Evolutionary conservation across 2,888 invertebrate species (phyloP).

Genomic region (Yponomeuta cagnagella): DNA sequence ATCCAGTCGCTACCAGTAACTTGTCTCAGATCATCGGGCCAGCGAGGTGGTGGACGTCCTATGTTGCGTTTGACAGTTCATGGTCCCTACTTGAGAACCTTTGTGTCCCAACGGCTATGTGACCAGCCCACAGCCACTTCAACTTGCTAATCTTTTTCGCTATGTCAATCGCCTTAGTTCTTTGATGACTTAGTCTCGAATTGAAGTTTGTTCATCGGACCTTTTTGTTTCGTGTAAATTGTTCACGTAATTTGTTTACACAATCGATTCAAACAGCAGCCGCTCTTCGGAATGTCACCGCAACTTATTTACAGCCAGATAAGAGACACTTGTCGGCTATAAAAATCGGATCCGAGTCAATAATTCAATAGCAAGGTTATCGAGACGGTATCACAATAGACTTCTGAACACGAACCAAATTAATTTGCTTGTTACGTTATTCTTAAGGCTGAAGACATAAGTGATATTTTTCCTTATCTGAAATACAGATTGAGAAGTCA

Average conservation of each 20-base stretch:
- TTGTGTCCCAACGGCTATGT: too few species aligned
- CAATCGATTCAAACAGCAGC: not conserved
- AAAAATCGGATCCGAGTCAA: constrained; percentile 1
- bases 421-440: not conserved
- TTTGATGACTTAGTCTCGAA: too few species aligned
- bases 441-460: not conserved
- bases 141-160: too few species aligned
- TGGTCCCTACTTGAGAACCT: too few species aligned
- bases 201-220: not conserved
- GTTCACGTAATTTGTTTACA: not conserved
- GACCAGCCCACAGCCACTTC: too few species aligned
- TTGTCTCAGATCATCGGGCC: too few species aligned
- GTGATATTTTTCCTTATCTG: not conserved
- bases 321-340: not conserved
- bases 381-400: not conserved
- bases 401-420: not conserved
- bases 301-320: constrained; percentile 1
- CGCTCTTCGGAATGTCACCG: not conserved
- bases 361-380: not conserved
- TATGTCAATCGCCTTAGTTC: too few species aligned
- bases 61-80: too few species aligned
- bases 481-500: not conserved
- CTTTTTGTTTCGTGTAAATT: too few species aligned
- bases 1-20: too few species aligned
- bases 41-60: too few species aligned